phyloP scores from a whole-genome alignment of 2,113 vertebrate genomes.

The Garra rufa region DNA sequence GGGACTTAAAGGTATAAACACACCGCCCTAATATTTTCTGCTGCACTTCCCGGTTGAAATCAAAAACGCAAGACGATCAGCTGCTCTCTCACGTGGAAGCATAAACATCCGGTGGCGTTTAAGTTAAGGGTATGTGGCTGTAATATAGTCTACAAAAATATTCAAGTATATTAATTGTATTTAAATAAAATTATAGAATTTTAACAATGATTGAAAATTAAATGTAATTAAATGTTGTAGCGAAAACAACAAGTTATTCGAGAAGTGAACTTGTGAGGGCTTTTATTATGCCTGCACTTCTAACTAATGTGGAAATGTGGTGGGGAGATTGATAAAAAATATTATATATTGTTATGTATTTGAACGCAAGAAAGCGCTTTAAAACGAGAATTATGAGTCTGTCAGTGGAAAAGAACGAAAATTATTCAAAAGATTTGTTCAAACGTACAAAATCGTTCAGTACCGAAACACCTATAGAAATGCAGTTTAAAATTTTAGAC shows the following conservation, averaged over 20 bases:
- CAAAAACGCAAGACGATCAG: slow-evolving; percentile 33
- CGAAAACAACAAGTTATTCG: neutral
- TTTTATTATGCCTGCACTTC: slow-evolving; percentile 16
- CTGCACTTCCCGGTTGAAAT: slow-evolving; percentile 10
- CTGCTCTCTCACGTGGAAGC: slow-evolving; percentile 22
- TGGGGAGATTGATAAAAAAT: neutral
- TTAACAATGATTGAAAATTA: neutral
- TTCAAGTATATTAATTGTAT: neutral
- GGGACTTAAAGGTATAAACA: neutral
- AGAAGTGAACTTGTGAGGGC: neutral
- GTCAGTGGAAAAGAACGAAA: no score
- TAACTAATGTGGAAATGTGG: no score
- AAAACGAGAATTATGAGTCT: neutral
- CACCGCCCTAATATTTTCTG: neutral
- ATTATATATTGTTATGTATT: no score
- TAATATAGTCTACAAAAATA: neutral
- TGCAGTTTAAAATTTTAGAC: no score
- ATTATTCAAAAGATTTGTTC: no score
- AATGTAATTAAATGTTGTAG: neutral
- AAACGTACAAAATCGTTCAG: no score
- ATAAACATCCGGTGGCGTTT: neutral
- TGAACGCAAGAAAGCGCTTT: neutral
- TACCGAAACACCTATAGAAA: no score
- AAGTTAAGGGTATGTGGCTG: neutral
- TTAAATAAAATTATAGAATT: neutral